phyloP scores from a whole-genome alignment of 1,140 invertebrate genomes.

The Onthophagus taurus region DNA sequence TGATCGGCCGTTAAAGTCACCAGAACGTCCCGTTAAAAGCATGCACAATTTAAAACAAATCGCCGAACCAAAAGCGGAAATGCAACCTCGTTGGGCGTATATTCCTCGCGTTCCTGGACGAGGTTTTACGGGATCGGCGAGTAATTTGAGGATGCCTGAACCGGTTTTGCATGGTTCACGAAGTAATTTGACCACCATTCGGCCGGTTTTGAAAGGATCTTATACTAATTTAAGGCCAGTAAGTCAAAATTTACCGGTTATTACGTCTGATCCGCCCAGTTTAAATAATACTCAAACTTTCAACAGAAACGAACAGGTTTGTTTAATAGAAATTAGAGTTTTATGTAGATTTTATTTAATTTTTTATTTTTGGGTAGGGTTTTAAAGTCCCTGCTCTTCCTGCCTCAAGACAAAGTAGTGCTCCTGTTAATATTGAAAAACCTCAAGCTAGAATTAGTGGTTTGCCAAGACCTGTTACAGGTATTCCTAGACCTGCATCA shows the following conservation, averaged over 20 bases:
- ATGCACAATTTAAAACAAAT: conserved; percentile 3
- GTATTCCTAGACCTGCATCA: conserved; percentile 15
- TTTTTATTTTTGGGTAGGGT: not conserved
- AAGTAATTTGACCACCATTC: conserved; percentile 29
- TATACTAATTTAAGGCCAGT: conserved; percentile 31
- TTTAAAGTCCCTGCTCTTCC: conserved; percentile 12
- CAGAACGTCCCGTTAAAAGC: conserved; percentile 4
- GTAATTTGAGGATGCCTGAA: conserved; percentile 5
- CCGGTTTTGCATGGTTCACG: conserved; percentile 8
- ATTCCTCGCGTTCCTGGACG: too few relatives aligned
- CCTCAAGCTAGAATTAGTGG: conserved; percentile 14
- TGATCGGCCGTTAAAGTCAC: not conserved
- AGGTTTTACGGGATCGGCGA: conserved; percentile 7
- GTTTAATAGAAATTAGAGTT: too few relatives aligned
- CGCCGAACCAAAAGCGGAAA: not conserved
- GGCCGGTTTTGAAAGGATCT: conserved; percentile 25
- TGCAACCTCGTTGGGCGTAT: too few relatives aligned
- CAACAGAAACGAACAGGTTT: not conserved
- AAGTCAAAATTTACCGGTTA: conserved; percentile 25
- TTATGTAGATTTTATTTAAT: conserved; percentile 1
- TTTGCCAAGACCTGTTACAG: conserved; percentile 13
- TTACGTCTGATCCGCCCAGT: conserved; percentile 14
- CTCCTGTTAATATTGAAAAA: conserved; percentile 6
- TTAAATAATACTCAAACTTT: not conserved
- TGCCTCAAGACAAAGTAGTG: not conserved